Percentiles rank a stretch among this genome's conserved stretches.
phyloP scores from a whole-genome alignment of 2,797 vertebrate genomes.

The Peromyscus eremicus region DNA sequence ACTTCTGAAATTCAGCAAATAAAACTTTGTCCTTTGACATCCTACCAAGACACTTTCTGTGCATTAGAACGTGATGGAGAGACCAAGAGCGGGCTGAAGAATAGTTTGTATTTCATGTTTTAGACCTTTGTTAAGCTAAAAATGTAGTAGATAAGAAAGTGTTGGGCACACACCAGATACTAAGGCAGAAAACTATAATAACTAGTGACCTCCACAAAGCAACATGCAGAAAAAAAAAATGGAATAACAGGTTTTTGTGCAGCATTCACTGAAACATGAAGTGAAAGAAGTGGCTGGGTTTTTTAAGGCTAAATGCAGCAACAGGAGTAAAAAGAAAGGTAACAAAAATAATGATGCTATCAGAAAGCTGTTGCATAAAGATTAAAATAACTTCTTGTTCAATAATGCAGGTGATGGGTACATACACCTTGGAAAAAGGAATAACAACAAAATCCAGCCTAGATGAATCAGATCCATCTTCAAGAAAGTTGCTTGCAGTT shows the following conservation, averaged over 20 bases:
- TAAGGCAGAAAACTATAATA: constrained; percentile 4
- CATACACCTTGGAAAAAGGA: constrained; percentile 11
- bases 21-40: constrained; percentile 51
- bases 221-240: not conserved
- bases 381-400: constrained; percentile 53
- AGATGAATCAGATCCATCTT: constrained; percentile 38
- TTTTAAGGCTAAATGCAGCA: not conserved
- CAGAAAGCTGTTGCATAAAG: constrained; percentile 31
- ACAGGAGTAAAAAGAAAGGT: constrained; percentile 2
- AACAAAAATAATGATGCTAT: constrained; percentile 46
- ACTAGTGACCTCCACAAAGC: not conserved
- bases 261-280: constrained; percentile 4
- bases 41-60: not conserved
- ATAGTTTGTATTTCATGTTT: constrained; percentile 41
- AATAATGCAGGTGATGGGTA: constrained; percentile 1
- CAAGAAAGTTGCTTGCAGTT: not conserved
- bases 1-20: constrained; percentile 43
- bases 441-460: constrained; percentile 54
- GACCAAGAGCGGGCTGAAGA: not conserved
- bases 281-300: not conserved
- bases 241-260: not conserved
- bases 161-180: not conserved
- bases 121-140: constrained; percentile 36
- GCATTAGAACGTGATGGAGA: not conserved
- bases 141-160: not conserved